phyloP scores from a whole-genome alignment of 2,888 invertebrate genomes.

The Drosophila neonasuta region DNA sequence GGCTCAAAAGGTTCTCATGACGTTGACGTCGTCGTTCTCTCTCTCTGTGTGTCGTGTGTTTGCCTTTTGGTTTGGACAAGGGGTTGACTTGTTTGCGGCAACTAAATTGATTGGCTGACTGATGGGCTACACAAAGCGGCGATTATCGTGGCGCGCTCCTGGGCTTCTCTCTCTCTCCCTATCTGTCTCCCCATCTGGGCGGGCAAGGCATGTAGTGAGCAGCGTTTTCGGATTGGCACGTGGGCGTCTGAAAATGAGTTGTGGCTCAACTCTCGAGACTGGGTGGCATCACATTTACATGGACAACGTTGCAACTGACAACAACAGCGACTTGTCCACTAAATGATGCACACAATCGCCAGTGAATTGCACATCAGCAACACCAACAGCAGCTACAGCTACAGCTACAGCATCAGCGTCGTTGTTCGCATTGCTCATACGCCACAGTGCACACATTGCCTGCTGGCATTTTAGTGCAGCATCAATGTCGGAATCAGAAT shows the following conservation, averaged over 20 bases:
- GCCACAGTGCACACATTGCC: constrained; percentile 35
- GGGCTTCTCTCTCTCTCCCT: constrained; percentile 5
- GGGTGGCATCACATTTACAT: constrained; percentile 57
- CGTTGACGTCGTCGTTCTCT: constrained; percentile 13
- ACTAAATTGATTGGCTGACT: constrained; percentile 62
- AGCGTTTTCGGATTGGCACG: constrained; percentile 55
- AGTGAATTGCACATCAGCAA: constrained; percentile 47
- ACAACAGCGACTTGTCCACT: constrained; percentile 30
- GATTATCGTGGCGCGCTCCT: constrained; percentile 50
- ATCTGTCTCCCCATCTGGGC: constrained; percentile 1
- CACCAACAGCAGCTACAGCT: background rate
- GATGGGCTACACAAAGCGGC: constrained; percentile 52
- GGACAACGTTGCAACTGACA: constrained; percentile 24
- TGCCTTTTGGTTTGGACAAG: constrained; percentile 25
- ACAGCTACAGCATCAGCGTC: background rate
- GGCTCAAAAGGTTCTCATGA: constrained; percentile 35
- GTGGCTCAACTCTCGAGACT: constrained; percentile 4
- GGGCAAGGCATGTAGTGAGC: constrained; percentile 37
- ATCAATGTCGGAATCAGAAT: constrained; percentile 30
- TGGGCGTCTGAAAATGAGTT: constrained; percentile 50
- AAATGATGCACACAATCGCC: constrained; percentile 52
- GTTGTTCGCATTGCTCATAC: constrained; percentile 38
- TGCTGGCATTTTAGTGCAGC: constrained; percentile 27
- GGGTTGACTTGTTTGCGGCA: constrained; percentile 52
- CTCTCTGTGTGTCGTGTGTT: constrained; percentile 21